Percentiles rank a stretch among this genome's conserved stretches.
phyloP scores from a whole-genome alignment of 2,113 vertebrate genomes.

The Lophotis ruficrista region DNA sequence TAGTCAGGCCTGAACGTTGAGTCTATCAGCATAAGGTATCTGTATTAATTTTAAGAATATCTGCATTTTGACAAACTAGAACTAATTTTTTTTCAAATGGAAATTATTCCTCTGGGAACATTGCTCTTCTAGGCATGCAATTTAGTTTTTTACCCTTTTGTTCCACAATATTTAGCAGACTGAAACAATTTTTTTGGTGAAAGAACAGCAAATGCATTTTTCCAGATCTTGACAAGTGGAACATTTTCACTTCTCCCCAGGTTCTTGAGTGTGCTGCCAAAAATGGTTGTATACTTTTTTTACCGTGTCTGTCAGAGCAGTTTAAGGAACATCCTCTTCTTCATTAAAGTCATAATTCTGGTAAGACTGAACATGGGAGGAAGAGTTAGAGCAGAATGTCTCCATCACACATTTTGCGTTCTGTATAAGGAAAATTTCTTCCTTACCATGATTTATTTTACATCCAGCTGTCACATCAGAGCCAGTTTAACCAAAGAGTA shows the following conservation, averaged over 20 bases:
- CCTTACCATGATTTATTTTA: not conserved
- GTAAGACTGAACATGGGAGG: not conserved
- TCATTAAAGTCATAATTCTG: not conserved
- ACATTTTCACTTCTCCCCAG: not conserved
- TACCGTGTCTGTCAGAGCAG: not conserved
- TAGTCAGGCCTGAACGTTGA: not conserved
- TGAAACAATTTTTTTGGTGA: not conserved
- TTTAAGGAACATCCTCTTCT: not conserved
- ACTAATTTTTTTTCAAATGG: slow-evolving; percentile 7
- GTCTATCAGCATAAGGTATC: not conserved
- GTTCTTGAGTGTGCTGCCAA: not conserved
- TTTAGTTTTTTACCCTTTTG: not conserved
- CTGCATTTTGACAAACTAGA: not conserved
- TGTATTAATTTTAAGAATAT: not conserved
- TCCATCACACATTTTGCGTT: not conserved
- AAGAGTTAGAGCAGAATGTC: not conserved
- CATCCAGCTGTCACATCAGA: not conserved
- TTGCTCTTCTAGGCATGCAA: not conserved
- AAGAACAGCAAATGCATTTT: slow-evolving; percentile 18
- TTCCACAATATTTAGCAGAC: slow-evolving; percentile 12
- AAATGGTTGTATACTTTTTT: not conserved
- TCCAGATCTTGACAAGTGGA: not conserved
- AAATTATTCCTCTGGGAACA: not conserved
- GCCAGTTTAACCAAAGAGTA: not conserved
- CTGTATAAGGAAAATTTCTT: not conserved